Conservation (phyloP, 2,113 vertebrate genomes). For the Osmerus mordax region DNA sequence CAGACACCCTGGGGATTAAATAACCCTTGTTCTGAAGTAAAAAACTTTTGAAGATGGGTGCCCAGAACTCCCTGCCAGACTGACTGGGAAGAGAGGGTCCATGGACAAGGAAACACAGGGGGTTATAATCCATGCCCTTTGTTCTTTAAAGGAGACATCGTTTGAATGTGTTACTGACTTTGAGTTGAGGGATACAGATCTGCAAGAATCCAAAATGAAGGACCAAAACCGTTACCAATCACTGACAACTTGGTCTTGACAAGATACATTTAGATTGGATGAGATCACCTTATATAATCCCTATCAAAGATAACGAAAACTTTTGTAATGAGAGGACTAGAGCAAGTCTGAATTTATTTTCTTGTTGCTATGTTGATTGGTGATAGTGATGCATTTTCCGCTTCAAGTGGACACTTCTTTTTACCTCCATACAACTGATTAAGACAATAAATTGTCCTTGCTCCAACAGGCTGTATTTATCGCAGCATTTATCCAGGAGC, state of each 20-base stretch:
- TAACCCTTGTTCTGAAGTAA: not conserved
- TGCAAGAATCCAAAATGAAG: no score
- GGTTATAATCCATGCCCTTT: slow-evolving; percentile 1
- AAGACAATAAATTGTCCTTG: not conserved
- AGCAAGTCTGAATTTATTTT: not conserved
- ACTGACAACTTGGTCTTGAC: no score
- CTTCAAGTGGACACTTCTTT: not conserved
- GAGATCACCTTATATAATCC: no score
- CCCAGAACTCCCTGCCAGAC: not conserved
- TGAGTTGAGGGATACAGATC: no score
- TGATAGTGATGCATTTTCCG: not conserved
- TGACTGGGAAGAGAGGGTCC: not conserved
- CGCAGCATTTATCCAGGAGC: not conserved
- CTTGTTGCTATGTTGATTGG: not conserved
- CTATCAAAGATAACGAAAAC: no score
- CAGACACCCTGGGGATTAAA: slow-evolving; percentile 1
- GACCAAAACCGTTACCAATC: no score
- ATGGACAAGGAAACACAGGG: not conserved
- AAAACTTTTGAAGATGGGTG: not conserved
- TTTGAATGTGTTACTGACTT: not conserved
- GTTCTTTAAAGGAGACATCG: not conserved
- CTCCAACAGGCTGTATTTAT: not conserved
- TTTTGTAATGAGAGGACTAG: no score
- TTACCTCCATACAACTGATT: not conserved
- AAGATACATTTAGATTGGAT: no score